Evolutionary conservation across 2,888 invertebrate species (phyloP).

Genomic region (Seira ritae): DNA sequence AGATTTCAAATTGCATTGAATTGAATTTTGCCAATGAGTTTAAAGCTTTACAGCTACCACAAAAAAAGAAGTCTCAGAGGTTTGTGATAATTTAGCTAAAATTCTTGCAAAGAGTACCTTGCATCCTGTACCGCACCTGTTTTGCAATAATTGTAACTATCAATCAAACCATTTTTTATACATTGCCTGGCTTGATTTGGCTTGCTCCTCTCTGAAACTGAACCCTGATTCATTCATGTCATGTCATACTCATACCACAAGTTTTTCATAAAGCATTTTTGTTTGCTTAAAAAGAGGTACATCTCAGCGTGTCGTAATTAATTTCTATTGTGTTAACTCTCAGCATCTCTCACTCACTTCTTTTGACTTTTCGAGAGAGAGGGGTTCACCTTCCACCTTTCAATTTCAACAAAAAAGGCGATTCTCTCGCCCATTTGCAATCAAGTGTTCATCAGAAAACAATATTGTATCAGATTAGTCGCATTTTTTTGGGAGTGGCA

Average conservation of each 20-base stretch:
- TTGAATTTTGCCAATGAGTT: background rate
- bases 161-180: background rate
- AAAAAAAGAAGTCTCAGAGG: background rate
- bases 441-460: slow-evolving; percentile 14
- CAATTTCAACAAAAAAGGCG: slow-evolving; percentile 34
- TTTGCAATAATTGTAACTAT: slow-evolving; percentile 10
- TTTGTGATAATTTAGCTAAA: background rate
- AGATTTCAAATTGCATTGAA: background rate
- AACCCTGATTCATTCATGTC: slow-evolving; percentile 8
- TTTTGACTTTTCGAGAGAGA: slow-evolving; percentile 1
- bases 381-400: slow-evolving; percentile 50
- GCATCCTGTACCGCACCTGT: slow-evolving; percentile 8
- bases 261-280: slow-evolving; percentile 4
- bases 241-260: too few relatives aligned
- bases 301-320: slow-evolving; percentile 30
- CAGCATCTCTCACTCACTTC: slow-evolving; percentile 38
- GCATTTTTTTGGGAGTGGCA: slow-evolving; percentile 37
- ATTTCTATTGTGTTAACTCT: slow-evolving; percentile 35
- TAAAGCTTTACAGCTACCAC: background rate
- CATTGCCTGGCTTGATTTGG: background rate
- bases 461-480: slow-evolving; percentile 21
- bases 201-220: background rate
- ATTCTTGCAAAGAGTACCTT: background rate
- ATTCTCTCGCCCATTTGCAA: slow-evolving; percentile 43
- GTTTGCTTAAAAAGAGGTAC: background rate